Evolutionary conservation across 1,140 invertebrate species (phyloP), one percentile per base, ranked within the genome.

Genomic region (Micrasema longulum): DNA sequence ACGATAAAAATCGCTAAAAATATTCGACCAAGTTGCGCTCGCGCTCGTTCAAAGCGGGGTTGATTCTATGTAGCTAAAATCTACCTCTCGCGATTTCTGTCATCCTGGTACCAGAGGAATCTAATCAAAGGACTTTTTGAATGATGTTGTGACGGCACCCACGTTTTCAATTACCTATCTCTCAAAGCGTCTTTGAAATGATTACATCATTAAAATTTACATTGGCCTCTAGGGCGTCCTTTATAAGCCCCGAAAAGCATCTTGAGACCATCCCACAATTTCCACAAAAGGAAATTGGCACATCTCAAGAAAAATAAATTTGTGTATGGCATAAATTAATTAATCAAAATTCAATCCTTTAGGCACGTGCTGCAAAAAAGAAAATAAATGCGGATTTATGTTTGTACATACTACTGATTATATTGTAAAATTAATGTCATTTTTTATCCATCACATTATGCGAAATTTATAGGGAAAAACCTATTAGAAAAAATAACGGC

Each of bases 131-230:
- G 23, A 55, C 52, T 14, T 55, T 5, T 36, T 31, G 52, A 55
- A 55, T 31, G 52, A 31, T 14, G 52, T 16, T 55, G 5, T n/a
- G n/a, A n/a, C 43, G 43, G 9, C n/a, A 55, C 23, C 52, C 26
- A 23, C 47, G n/a, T 31, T 26, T 14, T 55, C 52, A n/a, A 55
- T 55, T 55, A 31, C 2, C 12, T 4, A 3, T 12, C n/a, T 26
- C 12, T 20, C 35, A 38, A 60, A 38, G 36, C 35, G 38, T 41
- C 52, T 55, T 60, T 60, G 55, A 38, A 7, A 60, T 38, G 7
- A 60, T 60, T 38, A 38, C 55, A 18, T 60, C 31, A 60, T 60
- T 60, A 60, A 60, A 60, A 41, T 12, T 36, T 43, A 38, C 36
- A 60, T 60, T 60, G 22, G 16, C 36, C 55, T 7, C 36, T 38